Conservation (phyloP, 2,888 invertebrate genomes). For the Drosophila melanosoma region DNA sequence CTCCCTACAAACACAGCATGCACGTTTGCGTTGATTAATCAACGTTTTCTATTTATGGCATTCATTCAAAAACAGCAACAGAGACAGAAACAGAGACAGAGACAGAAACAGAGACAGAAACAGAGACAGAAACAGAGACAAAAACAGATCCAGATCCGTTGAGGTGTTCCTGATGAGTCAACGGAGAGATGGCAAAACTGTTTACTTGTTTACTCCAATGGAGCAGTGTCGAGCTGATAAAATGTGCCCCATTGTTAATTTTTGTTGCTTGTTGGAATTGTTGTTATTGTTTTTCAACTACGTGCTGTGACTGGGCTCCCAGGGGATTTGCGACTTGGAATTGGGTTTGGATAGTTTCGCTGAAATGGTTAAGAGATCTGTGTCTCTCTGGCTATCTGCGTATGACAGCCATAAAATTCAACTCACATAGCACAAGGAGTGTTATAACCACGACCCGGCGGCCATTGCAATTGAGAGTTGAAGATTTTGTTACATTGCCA, state of each 20-base stretch:
- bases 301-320: slow-evolving; percentile 71
- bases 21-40: slow-evolving; percentile 74
- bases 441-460: slow-evolving; percentile 75
- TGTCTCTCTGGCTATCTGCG: slow-evolving; percentile 63
- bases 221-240: slow-evolving; percentile 74
- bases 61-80: slow-evolving; percentile 43
- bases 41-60: slow-evolving; percentile 78
- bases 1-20: slow-evolving; percentile 14
- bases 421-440: slow-evolving; percentile 57
- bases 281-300: slow-evolving; percentile 44
- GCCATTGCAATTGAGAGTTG: slow-evolving; percentile 63
- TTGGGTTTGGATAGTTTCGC: neutral
- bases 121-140: neutral
- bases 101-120: neutral
- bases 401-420: slow-evolving; percentile 77
- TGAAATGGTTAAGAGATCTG: neutral
- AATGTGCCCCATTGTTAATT: slow-evolving; percentile 38
- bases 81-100: slow-evolving; percentile 6
- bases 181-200: slow-evolving; percentile 51
- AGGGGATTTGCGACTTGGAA: slow-evolving; percentile 54
- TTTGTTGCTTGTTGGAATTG: slow-evolving; percentile 12
- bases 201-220: slow-evolving; percentile 71
- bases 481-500: slow-evolving; percentile 49
- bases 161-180: neutral
- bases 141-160: neutral